Evolutionary conservation across 2,888 invertebrate genomes (phyloP), one percentile per base, ranked within the genome.

Genomic region (Homarus gammarus): DNA sequence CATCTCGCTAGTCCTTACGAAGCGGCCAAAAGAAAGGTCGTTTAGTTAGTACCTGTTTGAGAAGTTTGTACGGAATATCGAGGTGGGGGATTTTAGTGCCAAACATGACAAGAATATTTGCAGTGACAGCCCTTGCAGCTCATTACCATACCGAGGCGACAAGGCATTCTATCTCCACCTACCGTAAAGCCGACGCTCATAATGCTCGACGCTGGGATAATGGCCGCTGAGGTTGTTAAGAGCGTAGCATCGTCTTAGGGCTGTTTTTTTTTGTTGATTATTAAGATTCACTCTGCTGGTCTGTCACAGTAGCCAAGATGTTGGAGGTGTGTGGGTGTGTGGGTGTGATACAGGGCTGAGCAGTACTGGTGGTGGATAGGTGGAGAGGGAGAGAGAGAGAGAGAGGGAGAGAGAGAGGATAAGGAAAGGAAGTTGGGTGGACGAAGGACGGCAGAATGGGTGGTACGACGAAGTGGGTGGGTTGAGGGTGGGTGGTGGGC

Each of bases 91-190:
- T 10, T 73, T 15, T 38, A 38, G 73, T 73, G 73, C 73, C 73
- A 73, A 73, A 73, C 73, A 73, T 73, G 73, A 73, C 73, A 73
- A 22, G 73, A 73, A 73, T 73, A 73, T 38, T 73, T 73, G 73
- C 73, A 38, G 38, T 73, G 73, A 73, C 73, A 38, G 73, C 38
- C 73, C 10, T 8, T 38, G 73, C 18, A 73, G 38, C 73, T 73
- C 73, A 73, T 73, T 73, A 73, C 38, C 73, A 73, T 73, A 73
- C 22, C 38, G 10, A 27, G 38, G 73, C 40, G 5, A 40, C 36
- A 70, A n/a, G 8, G 31, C 31, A 5, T 36, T 70, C n/a, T 18
- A 31, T 27, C 12, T n/a, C n/a, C 49, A 6, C 18, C 33, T 5
- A 5, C 18, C 15, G 8, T 70, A 33, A 31, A 36, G 70, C 33